These are phyloP conservation scores for Anas bernieri DNA, from an alignment of 2,797 vertebrate genomes.

Conservation along the genomic window DNA sequence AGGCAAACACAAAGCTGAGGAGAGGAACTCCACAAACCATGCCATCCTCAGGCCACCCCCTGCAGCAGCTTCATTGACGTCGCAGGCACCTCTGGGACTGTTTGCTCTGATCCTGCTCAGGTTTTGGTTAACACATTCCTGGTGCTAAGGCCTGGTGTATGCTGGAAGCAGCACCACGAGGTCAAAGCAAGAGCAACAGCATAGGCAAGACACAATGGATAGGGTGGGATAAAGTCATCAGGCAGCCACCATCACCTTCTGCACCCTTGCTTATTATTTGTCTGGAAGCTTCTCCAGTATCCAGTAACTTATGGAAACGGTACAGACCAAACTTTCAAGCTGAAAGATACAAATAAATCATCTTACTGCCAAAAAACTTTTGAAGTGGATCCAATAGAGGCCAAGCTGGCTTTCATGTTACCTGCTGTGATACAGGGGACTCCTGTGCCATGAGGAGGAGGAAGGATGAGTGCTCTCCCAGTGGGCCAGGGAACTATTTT, in stretches of 20 bases:
- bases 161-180: neutral
- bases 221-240: neutral
- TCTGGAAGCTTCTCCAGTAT: neutral
- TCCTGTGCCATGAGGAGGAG: no score
- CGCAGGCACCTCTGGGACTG: accelerated
- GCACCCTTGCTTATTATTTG: neutral
- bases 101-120: neutral
- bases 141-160: neutral
- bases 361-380: neutral
- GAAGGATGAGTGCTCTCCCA: no score
- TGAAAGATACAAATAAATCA: neutral
- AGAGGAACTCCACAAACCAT: neutral
- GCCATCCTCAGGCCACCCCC: neutral
- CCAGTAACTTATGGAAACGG: neutral
- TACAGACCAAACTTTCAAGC: neutral
- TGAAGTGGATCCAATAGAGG: neutral
- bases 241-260: neutral
- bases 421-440: neutral
- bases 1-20: neutral
- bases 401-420: neutral
- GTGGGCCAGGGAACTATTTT: no score
- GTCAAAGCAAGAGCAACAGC: neutral
- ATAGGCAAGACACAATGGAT: neutral
- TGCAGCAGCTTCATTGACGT: neutral
- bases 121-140: neutral